A percentile compares a stretch with the other conserved stretches of the same genome.
Conservation (phyloP, 37 sponge, comb jelly and placozoan genomes). For the Haliclona indistincta region DNA sequence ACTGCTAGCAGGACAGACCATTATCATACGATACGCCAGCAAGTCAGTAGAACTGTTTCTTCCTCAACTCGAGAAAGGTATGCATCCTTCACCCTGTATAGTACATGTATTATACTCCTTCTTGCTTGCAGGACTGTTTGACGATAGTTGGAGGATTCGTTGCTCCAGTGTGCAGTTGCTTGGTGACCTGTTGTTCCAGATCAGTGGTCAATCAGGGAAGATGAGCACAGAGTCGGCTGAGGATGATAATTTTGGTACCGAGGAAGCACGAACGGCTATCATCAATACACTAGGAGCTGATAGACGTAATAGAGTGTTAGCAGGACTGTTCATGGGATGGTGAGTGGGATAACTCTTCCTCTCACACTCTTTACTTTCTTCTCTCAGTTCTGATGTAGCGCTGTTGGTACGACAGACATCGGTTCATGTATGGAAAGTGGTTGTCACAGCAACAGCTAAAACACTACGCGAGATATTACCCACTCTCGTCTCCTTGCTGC, state of each 20-base stretch:
- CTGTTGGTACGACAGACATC: conserved; percentile 92
- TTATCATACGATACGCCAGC: conserved; percentile 87
- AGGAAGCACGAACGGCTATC: conserved; percentile 72
- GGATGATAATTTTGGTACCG: conserved; percentile 98
- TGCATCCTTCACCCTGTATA: background rate
- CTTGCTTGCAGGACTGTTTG: conserved; percentile 71
- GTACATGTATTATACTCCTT: too few relatives aligned
- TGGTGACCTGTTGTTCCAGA: conserved; percentile 93
- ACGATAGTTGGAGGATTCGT: conserved; percentile 98
- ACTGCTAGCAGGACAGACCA: conserved; percentile 84
- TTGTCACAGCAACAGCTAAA: conserved; percentile 93
- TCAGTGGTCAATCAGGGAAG: conserved; percentile 95
- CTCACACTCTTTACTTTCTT: background rate
- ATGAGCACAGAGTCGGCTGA: conserved; percentile 96
- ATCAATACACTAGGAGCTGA: conserved; percentile 74
- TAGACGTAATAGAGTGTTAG: conserved; percentile 84
- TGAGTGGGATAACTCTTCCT: conserved; percentile 8
- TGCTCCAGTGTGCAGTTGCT: conserved; percentile 88
- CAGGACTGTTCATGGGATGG: conserved; percentile 98
- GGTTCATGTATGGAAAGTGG: conserved; percentile 98
- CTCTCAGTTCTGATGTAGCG: conserved; percentile 89
- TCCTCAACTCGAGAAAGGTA: conserved; percentile 83
- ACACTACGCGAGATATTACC: conserved; percentile 96
- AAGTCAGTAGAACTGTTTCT: conserved; percentile 89
- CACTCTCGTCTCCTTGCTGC: conserved; percentile 76